Percentiles rank a stretch among this genome's conserved stretches.
Conservation (phyloP, 2,888 invertebrate species). For the Cryptophagus acutangulus region DNA sequence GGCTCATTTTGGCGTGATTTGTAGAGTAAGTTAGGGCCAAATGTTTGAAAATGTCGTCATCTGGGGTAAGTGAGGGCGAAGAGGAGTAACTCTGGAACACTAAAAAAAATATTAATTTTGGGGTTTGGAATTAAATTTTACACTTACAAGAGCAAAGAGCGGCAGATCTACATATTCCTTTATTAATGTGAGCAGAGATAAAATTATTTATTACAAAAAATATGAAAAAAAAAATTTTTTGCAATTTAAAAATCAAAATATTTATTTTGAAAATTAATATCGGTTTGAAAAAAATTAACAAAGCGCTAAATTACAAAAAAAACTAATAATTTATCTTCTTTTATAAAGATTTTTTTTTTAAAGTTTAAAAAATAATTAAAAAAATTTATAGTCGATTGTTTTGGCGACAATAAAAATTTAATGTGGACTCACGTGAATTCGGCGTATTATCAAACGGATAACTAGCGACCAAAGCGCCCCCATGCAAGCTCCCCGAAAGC, state of each 20-base stretch:
- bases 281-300: no score
- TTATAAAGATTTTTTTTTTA: no score
- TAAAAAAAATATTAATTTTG: conserved; percentile 48
- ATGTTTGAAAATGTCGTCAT: conserved; percentile 88
- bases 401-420: not conserved
- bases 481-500: conserved; percentile 89
- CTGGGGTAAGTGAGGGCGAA: conserved; percentile 78
- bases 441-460: conserved; percentile 97
- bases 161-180: conserved; percentile 72
- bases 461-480: conserved; percentile 91
- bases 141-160: conserved; percentile 67
- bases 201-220: conserved; percentile 36
- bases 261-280: no score
- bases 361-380: no score
- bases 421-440: conserved; percentile 73
- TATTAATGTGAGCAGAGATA: conserved; percentile 44
- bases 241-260: no score
- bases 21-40: conserved; percentile 78
- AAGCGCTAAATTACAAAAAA: no score
- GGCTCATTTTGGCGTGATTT: conserved; percentile 85
- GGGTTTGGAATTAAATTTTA: conserved; percentile 21
- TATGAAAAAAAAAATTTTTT: no score
- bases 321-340: no score
- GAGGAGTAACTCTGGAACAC: conserved; percentile 84
- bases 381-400: no score